These are phyloP conservation scores for Drosophila putrida DNA, from an alignment of 2,888 invertebrate species.

Conservation along the genomic window DNA sequence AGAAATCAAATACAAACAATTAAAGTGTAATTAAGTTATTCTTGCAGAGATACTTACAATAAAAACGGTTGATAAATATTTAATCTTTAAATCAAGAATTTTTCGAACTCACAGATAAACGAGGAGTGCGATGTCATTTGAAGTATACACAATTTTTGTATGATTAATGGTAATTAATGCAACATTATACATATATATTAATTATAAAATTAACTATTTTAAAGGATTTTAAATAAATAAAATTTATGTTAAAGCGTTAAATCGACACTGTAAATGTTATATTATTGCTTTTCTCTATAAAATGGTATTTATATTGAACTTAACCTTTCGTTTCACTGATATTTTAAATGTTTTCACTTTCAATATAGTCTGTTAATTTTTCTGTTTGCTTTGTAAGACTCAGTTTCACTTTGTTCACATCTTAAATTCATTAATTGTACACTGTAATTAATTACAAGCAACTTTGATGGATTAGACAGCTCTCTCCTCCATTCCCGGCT, in stretches of 20 bases:
- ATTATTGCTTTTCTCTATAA: not conserved
- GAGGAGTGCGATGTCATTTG: conserved; percentile 2
- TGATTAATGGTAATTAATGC: conserved; percentile 26
- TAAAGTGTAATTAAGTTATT: conserved; percentile 44
- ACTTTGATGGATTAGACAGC: conserved; percentile 38
- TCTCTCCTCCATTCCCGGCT: conserved; percentile 66
- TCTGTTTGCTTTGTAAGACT: not conserved
- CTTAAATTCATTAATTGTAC: conserved; percentile 47
- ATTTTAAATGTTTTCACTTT: not conserved
- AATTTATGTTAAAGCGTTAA: conserved; percentile 34
- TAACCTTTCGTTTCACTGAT: not conserved
- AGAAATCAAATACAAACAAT: conserved; percentile 34
- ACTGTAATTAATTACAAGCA: not conserved
- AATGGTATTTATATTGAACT: too few species aligned
- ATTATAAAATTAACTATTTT: conserved; percentile 34
- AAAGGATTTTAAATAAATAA: conserved; percentile 52
- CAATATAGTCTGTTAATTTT: not conserved
- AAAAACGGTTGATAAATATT: conserved; percentile 39
- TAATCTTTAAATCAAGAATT: conserved; percentile 20
- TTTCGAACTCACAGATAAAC: not conserved
- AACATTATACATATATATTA: conserved; percentile 19
- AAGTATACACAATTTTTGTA: conserved; percentile 10
- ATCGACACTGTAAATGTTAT: not conserved
- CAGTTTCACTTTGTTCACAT: conserved; percentile 22
- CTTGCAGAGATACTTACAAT: conserved; percentile 58